Base-by-base conservation (phyloP, 2,113 vertebrate genomes). In the Xenopus laevis region DNA sequence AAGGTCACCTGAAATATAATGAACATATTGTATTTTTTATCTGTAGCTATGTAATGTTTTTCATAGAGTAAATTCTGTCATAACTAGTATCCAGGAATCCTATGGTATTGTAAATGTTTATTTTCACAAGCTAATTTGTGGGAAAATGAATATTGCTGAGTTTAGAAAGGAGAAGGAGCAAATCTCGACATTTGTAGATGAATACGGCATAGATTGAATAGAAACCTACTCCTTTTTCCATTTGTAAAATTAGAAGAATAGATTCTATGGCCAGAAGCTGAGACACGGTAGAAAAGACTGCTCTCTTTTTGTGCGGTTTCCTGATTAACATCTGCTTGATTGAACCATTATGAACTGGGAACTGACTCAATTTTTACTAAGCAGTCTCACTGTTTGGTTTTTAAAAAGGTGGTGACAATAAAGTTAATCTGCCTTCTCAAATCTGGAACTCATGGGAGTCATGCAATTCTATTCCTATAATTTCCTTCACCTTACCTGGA, bases 261-360 rank as follows among this genome's bases (percentile, higher is more conserved):
- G 81, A 86, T 79, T 85, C 81, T 83, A 71, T 77, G 65, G 77
- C 74, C 84, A 86, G 69, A 83, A 81, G 84, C 82, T 86, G 84
- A 69, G 82, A 79, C 78, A 88, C 81, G 82, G 78, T 84, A 77
- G 81, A 86, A 84, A 83, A 0, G 80, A 82, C 81, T 86, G 79
- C 84, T 86, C 79, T 78, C 79, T 84, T 84, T 84, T 85, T 82
- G 73, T 71, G 77, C 76, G 82, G 70, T 84, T 82, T 80, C 79
- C 80, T 84, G 84, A 85, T 81, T 81, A 82, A 81, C 79, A 78
- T 85, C 79, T 86, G 80, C 78, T 78, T 86, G 82, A 82, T 85
- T 86, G 74, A 79, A 81, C 83, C 63, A 72, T 86, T 83, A 79
- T 79, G 83, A 82, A 74, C 71, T 81, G 82, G 71, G 69, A 82